phyloP scores from a whole-genome alignment of 2,888 invertebrate genomes.

The Agrochola circellaris region DNA sequence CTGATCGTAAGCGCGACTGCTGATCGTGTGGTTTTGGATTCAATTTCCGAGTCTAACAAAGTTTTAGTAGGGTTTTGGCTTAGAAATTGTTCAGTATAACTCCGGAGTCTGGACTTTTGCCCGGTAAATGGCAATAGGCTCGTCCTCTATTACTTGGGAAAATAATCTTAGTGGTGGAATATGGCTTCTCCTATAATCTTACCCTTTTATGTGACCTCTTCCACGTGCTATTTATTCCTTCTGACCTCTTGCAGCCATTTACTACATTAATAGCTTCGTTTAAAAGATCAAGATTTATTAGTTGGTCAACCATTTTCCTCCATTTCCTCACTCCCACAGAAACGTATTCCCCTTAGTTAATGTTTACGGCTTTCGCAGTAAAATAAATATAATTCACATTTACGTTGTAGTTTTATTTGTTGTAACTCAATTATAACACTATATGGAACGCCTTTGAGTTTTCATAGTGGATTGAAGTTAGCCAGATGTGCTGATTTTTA shows the following conservation, averaged over 20 bases:
- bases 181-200: neutral
- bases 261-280: constrained; percentile 17
- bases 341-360: constrained; percentile 31
- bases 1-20: neutral
- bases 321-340: constrained; percentile 18
- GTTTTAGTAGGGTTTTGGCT: neutral
- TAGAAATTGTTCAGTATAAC: no score
- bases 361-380: constrained; percentile 38
- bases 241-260: constrained; percentile 29
- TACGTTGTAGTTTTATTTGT: constrained; percentile 51
- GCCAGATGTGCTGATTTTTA: constrained; percentile 59
- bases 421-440: constrained; percentile 39
- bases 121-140: neutral
- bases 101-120: no score
- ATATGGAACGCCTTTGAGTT: constrained; percentile 4
- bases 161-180: neutral
- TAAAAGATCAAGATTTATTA: constrained; percentile 45
- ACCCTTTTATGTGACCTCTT: neutral
- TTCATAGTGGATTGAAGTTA: constrained; percentile 21
- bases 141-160: neutral
- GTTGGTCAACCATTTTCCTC: constrained; percentile 38
- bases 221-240: neutral
- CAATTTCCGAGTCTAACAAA: neutral
- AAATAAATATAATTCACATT: constrained; percentile 51
- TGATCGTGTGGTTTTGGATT: no score